phyloP scores from a whole-genome alignment of 2,113 vertebrate genomes.

The Cryptoleucopteryx plumbea region DNA sequence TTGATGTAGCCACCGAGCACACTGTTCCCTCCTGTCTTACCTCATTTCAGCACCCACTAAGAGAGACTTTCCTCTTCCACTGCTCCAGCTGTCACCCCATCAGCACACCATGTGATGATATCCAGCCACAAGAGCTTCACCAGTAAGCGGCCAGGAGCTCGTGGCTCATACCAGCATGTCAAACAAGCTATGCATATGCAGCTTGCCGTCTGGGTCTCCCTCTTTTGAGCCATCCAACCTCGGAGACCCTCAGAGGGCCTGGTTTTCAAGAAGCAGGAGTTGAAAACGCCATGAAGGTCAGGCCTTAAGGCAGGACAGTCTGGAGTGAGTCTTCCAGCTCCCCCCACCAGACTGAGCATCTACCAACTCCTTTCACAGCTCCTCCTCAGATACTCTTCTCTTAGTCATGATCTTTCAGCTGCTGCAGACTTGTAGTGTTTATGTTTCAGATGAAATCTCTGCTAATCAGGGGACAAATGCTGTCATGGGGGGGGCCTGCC shows the following conservation, averaged over 20 bases:
- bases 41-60: background rate
- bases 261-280: background rate
- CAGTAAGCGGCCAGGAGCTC: background rate
- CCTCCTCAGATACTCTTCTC: background rate
- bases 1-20: background rate
- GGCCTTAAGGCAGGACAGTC: background rate
- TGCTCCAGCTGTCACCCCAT: background rate
- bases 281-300: background rate
- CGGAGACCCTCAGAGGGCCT: background rate
- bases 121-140: background rate
- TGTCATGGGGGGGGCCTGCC: background rate
- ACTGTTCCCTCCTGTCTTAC: background rate
- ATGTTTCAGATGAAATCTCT: background rate
- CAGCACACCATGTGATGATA: rapidly evolving
- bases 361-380: background rate
- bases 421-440: background rate
- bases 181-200: rapidly evolving
- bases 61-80: background rate
- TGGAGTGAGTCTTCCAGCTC: background rate
- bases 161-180: rapidly evolving
- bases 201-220: background rate
- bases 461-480: background rate
- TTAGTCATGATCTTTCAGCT: background rate
- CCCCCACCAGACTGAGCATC: background rate
- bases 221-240: rapidly evolving